Evolutionary conservation across 2,113 vertebrate species (phyloP), one percentile per base, ranked within the genome.

Genomic region (Cinclus cinclus): DNA sequence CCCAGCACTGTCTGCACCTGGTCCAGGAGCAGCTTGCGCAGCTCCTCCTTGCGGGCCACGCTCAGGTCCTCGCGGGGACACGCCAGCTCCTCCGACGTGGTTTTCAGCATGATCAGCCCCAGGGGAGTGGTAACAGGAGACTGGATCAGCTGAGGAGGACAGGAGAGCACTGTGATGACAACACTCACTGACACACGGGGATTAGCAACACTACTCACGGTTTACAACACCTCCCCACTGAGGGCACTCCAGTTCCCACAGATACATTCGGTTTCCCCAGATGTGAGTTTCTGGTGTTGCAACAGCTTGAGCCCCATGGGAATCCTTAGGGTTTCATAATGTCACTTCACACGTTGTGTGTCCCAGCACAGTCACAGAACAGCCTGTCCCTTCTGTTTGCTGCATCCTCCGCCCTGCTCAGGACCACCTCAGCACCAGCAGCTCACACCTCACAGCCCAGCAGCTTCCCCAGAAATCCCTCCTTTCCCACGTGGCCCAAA

Each of bases 61-160:
- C 99, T 99, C 60, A 99, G 98, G 95, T 99, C 99, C 97, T 99
- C 99, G 22, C 99, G 98, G 1, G 99, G 99, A 97, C 99, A 99
- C 0, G 99, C 99, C 93, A 99, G 98, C 85, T 99, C 99, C 96
- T 99, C 99, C 0, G 99, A 99, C 7, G 99, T 99, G 39, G 99
- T 99, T 96, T 99, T 99, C 93, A 99, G 96, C 98, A 99, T 98
- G 90, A 99, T 98, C 95, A 99, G 97, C 7, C 99, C 99, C 52
- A 99, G 96, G 8, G 98, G 98, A n/a, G 99, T 99, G 77, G 99
- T 98, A 84, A 98, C 97, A 16, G 99, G 99, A 27, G 99, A 98
- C 98, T 99, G 99, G 97, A 99, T 99, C 95, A 99, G 96, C 99
- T 99, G 97, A 46, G 79, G 78, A 69, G 88, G 20, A 31, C 11